Evolutionary conservation across 1,140 invertebrate genomes (phyloP).

Genomic region (Diorhabda sublineata): DNA sequence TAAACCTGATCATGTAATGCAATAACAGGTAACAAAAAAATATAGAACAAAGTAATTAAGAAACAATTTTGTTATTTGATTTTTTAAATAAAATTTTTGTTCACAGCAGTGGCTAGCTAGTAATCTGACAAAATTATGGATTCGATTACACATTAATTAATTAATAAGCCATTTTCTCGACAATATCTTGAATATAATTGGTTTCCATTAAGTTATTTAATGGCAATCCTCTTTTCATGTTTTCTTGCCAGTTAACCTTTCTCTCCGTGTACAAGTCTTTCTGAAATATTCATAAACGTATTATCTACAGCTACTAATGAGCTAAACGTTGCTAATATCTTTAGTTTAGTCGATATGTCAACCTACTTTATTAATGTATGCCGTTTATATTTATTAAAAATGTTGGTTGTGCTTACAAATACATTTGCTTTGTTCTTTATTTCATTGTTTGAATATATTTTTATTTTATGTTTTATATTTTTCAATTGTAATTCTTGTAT

Average conservation of each 20-base stretch:
- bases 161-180: not conserved
- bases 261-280: not conserved
- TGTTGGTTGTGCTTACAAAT: not conserved
- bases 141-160: not conserved
- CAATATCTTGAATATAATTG: not conserved
- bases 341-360: not conserved
- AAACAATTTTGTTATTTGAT: not conserved
- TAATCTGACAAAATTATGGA: not conserved
- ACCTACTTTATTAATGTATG: not conserved
- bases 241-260: not conserved
- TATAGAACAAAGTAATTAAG: not conserved
- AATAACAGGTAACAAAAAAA: not conserved
- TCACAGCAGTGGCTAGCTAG: not conserved
- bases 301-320: not conserved
- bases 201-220: not conserved
- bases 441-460: not conserved
- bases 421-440: not conserved
- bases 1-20: not conserved
- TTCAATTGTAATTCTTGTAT: not conserved
- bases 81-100: not conserved
- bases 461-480: constrained; percentile 3
- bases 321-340: not conserved
- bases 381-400: no score
- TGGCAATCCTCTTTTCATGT: not conserved
- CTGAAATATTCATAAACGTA: not conserved